A percentile compares a stretch with the other conserved stretches of the same genome.
Conservation (phyloP, 2,113 vertebrate genomes). For the Nycticorax nycticorax region DNA sequence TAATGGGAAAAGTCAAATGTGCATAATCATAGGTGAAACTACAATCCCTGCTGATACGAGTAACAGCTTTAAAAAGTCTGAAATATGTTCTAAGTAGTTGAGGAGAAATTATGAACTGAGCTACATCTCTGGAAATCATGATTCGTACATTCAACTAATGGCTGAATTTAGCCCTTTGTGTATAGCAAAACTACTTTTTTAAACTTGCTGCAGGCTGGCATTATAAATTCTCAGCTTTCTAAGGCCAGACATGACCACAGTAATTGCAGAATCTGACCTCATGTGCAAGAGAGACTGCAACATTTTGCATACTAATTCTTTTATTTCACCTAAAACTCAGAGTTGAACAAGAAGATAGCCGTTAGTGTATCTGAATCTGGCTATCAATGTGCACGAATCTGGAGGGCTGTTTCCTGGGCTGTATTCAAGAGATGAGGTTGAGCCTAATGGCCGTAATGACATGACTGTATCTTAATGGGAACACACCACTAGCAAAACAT, state of each 20-base stretch:
- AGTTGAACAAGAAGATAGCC: background rate
- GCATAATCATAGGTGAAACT: background rate
- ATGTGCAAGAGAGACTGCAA: background rate
- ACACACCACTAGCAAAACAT: conserved; percentile 20
- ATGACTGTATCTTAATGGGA: background rate
- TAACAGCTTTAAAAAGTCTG: background rate
- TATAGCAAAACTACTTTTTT: background rate
- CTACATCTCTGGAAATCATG: background rate
- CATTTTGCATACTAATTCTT: background rate
- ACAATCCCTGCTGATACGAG: background rate
- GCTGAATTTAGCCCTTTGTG: background rate
- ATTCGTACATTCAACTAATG: background rate
- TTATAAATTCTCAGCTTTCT: background rate
- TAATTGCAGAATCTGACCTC: background rate
- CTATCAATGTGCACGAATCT: background rate
- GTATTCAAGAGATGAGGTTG: background rate
- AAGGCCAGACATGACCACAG: background rate
- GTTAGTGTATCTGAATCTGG: background rate
- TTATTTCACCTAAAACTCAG: background rate
- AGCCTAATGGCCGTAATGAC: background rate
- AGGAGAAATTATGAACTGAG: background rate
- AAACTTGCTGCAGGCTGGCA: background rate
- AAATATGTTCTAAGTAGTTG: background rate
- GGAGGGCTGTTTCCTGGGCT: background rate
- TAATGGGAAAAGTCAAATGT: background rate